Percentiles rank a stretch among this genome's conserved stretches.
Conservation (phyloP, 2,888 invertebrate genomes). For the Dendrolimus houi region DNA sequence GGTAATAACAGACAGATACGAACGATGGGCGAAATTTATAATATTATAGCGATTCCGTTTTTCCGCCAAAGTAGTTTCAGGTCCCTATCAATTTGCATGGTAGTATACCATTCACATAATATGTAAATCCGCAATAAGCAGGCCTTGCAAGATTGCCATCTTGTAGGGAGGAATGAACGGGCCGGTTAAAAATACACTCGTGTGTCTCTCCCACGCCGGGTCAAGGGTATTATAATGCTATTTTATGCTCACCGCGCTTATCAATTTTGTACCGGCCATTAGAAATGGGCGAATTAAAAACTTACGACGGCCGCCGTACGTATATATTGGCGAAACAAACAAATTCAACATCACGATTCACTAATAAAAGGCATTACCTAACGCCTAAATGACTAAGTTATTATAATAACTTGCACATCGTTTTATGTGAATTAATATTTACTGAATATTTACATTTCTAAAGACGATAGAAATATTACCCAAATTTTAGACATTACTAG, state of each 20-base stretch:
- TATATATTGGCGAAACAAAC: conserved; percentile 6
- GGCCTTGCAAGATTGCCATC: conserved; percentile 13
- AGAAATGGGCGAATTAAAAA: conserved; percentile 10
- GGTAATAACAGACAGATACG: too few relatives aligned
- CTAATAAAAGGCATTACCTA: neutral
- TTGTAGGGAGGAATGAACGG: conserved; percentile 15
- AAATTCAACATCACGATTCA: neutral
- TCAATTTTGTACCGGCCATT: conserved; percentile 6
- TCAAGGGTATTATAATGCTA: conserved; percentile 43
- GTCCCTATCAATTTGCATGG: neutral
- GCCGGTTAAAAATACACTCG: conserved; percentile 51
- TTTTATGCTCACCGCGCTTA: conserved; percentile 17
- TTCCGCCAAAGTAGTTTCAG: neutral
- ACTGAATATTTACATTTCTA: too few relatives aligned
- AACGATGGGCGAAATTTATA: too few relatives aligned
- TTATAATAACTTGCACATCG: too few relatives aligned
- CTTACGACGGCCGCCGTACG: conserved; percentile 6
- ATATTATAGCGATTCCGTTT: too few relatives aligned
- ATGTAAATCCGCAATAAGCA: conserved; percentile 2
- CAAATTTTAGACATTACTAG: too few relatives aligned
- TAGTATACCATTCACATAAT: neutral
- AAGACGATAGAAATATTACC: too few relatives aligned
- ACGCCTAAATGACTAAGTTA: too few relatives aligned
- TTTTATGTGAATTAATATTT: too few relatives aligned
- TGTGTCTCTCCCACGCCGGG: conserved; percentile 52